Conservation (phyloP, 2,797 vertebrate species). For the Alcedo atthis region DNA sequence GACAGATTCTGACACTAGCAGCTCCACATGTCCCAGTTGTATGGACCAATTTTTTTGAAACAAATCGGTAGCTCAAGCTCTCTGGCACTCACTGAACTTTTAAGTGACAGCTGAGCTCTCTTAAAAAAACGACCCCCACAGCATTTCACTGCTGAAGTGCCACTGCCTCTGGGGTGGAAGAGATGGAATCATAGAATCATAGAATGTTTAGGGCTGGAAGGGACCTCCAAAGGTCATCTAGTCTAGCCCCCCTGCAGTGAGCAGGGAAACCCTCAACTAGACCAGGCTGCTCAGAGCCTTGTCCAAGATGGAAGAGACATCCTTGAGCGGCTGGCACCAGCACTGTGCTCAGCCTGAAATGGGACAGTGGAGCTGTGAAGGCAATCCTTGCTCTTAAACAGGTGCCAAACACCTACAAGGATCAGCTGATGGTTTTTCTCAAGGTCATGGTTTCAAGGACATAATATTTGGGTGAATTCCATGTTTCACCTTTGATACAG, state of each 20-base stretch:
- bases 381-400: not conserved
- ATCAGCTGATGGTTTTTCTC: not conserved
- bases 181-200: too few relatives aligned
- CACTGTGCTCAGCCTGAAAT: accelerated
- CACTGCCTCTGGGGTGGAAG: not conserved
- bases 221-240: too few relatives aligned
- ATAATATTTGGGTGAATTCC: not conserved
- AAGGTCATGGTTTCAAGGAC: not conserved
- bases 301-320: not conserved
- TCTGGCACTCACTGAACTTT: accelerated
- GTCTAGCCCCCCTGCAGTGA: too few relatives aligned
- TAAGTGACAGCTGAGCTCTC: not conserved
- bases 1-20: not conserved
- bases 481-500: accelerated
- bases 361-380: not conserved
- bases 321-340: not conserved
- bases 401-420: not conserved
- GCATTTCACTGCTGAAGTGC: not conserved
- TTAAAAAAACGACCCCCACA: not conserved
- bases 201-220: too few relatives aligned
- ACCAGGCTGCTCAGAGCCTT: too few relatives aligned
- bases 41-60: accelerated
- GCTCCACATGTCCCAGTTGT: not conserved
- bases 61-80: not conserved
- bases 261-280: too few relatives aligned